Evolutionary conservation across 2,797 vertebrate genomes (phyloP).

Genomic region (Siniperca scherzeri): DNA sequence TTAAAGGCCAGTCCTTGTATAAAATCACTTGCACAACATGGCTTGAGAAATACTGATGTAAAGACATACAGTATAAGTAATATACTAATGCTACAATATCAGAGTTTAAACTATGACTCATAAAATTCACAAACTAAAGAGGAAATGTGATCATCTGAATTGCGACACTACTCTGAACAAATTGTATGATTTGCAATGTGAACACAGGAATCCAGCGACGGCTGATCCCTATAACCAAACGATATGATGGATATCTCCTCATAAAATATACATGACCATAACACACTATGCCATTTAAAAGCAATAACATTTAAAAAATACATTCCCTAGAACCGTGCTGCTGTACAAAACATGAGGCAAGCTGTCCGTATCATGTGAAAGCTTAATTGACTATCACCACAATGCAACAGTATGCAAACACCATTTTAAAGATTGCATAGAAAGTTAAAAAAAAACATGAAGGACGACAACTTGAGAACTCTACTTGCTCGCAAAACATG

Average conservation of each 20-base stretch:
- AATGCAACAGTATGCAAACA: neutral
- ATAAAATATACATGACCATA: conserved; percentile 12
- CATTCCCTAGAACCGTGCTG: neutral
- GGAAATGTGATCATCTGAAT: conserved; percentile 19
- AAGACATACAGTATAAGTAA: neutral
- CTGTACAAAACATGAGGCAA: neutral
- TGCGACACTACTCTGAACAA: neutral
- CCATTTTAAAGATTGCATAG: neutral
- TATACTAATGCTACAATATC: neutral
- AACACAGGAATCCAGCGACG: neutral
- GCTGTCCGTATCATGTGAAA: neutral
- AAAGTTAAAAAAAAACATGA: neutral
- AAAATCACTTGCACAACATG: conserved; percentile 24
- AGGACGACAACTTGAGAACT: neutral
- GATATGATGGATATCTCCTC: neutral
- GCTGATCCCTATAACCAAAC: neutral
- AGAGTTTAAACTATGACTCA: neutral
- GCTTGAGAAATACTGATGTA: neutral
- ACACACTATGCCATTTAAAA: conserved; percentile 4
- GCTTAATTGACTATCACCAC: neutral
- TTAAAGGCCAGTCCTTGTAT: neutral
- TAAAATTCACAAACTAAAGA: conserved; percentile 14
- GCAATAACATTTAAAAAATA: neutral
- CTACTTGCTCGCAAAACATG: neutral
- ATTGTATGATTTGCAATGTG: conserved; percentile 9